A percentile compares a stretch with the other conserved stretches of the same genome.
These are phyloP conservation scores for Cosmopolites sordidus DNA, from an alignment of 2,888 invertebrate species.

Conservation along the genomic window DNA sequence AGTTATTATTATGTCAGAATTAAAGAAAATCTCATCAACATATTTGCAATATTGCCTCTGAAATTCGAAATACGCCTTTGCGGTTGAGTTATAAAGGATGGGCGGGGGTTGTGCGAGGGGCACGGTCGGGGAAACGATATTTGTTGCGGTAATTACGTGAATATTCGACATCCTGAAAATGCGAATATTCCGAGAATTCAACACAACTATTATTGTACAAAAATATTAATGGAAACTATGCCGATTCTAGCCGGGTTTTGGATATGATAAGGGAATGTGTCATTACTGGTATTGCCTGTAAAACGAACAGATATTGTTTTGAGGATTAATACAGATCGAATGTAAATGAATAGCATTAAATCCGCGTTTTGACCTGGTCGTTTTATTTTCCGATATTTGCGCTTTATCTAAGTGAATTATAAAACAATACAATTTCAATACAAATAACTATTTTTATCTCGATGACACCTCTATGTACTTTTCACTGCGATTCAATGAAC, in stretches of 20 bases:
- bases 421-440: too few species aligned
- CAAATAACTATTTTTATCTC: too few species aligned
- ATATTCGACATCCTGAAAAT: background rate
- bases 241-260: background rate
- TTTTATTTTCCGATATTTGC: too few species aligned
- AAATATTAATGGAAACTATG: background rate
- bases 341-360: too few species aligned
- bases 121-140: background rate
- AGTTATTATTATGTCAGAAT: too few species aligned
- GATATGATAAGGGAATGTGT: background rate
- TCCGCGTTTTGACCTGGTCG: too few species aligned
- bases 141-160: background rate
- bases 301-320: too few species aligned
- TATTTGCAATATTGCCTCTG: background rate
- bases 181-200: background rate
- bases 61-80: background rate
- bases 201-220: background rate
- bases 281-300: background rate
- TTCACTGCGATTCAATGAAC: too few species aligned
- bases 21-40: background rate
- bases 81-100: background rate
- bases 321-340: too few species aligned
- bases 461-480: too few species aligned
- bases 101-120: background rate
- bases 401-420: too few species aligned